phyloP scores from a whole-genome alignment of 2,888 invertebrate species.

The Petrophora chlorosata region DNA sequence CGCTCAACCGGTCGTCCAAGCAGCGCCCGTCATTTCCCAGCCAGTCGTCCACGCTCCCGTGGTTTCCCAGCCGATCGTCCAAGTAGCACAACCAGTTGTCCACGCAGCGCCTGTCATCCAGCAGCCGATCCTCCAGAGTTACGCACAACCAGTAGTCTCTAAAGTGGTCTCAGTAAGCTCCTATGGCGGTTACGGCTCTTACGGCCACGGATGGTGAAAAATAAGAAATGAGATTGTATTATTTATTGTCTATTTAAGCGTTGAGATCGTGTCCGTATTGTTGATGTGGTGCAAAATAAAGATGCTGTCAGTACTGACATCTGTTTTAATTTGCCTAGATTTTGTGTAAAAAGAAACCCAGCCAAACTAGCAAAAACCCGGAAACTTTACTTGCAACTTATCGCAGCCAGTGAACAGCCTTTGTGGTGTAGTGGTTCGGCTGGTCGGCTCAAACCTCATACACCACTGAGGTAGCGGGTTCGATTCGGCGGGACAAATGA shows the following conservation, averaged over 20 bases:
- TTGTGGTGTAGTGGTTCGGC: no score
- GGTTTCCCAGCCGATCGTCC: constrained; percentile 55
- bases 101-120: constrained; percentile 45
- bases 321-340: constrained; percentile 33
- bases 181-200: constrained; percentile 24
- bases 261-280: constrained; percentile 71
- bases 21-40: constrained; percentile 43
- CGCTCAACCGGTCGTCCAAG: constrained; percentile 50
- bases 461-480: no score
- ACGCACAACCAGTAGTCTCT: constrained; percentile 51
- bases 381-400: no score
- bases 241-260: constrained; percentile 53
- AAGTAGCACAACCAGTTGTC: constrained; percentile 51
- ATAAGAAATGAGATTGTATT: constrained; percentile 27
- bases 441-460: no score
- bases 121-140: constrained; percentile 56
- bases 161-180: constrained; percentile 22
- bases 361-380: no score
- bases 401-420: no score
- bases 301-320: constrained; percentile 53
- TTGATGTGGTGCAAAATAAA: constrained; percentile 66
- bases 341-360: not conserved
- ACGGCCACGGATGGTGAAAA: constrained; percentile 70
- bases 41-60: constrained; percentile 52
- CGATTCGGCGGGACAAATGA: no score